Evolutionary conservation across 37 sponge, comb jelly and placozoan species (phyloP).

Genomic region (Sycon ciliatum): DNA sequence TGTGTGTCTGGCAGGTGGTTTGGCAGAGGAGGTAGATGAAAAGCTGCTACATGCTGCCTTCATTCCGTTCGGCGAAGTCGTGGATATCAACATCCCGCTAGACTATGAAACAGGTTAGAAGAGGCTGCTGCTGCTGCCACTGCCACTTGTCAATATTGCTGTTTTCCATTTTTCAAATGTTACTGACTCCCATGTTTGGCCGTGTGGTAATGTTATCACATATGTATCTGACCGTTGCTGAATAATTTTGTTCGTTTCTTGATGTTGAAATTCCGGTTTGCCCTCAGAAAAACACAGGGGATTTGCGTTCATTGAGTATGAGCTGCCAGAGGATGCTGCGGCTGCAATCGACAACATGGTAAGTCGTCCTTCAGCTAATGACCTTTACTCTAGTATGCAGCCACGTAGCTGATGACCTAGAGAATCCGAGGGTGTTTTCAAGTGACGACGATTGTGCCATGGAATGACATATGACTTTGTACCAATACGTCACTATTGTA

Average conservation of each 20-base stretch:
- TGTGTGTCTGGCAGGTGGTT: constrained; percentile 46
- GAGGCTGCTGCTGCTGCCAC: no score
- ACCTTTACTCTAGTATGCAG: neutral
- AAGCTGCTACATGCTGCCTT: constrained; percentile 93
- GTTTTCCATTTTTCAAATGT: no score
- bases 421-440: no score
- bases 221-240: neutral
- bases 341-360: constrained; percentile 98
- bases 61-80: constrained; percentile 95
- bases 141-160: no score
- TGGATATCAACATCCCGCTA: constrained; percentile 84
- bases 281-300: constrained; percentile 72
- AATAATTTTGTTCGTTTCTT: no score
- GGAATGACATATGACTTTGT: no score
- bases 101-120: constrained; percentile 67
- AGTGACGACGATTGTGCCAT: no score
- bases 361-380: neutral
- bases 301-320: constrained; percentile 96
- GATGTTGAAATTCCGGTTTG: no score
- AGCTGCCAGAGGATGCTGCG: constrained; percentile 88
- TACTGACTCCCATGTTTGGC: no score
- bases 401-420: no score
- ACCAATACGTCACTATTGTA: no score
- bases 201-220: no score
- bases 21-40: constrained; percentile 93